These are phyloP conservation scores for Cyclophora punctaria DNA, from an alignment of 2,888 invertebrate species.

Conservation along the genomic window DNA sequence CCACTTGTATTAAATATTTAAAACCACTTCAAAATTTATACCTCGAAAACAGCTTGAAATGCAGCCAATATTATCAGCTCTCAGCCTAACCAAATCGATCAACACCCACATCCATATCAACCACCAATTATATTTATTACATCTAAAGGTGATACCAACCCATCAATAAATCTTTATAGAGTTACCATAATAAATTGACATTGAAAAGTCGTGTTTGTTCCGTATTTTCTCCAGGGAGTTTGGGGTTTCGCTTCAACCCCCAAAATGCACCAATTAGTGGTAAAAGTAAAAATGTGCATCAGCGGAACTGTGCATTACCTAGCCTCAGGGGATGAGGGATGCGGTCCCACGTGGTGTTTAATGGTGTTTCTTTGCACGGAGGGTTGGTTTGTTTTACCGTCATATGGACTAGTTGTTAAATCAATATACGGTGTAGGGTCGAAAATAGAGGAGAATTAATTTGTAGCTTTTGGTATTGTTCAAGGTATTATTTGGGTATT, in stretches of 20 bases:
- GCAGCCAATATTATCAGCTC: not conserved
- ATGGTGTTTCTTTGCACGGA: slow-evolving; percentile 69
- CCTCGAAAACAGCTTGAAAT: not conserved
- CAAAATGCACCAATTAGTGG: slow-evolving; percentile 72
- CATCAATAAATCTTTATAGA: slow-evolving; percentile 22
- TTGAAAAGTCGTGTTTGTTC: slow-evolving; percentile 53
- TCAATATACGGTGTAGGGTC: slow-evolving; percentile 31
- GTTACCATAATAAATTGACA: slow-evolving; percentile 54
- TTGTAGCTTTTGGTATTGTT: no score
- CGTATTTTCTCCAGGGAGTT: slow-evolving; percentile 44
- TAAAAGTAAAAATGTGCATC: slow-evolving; percentile 68
- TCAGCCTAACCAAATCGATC: not conserved
- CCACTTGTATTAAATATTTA: no score
- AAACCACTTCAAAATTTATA: no score
- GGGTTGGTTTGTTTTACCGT: slow-evolving; percentile 54
- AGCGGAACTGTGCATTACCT: slow-evolving; percentile 65
- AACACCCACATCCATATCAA: slow-evolving; percentile 8
- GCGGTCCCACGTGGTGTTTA: slow-evolving; percentile 61
- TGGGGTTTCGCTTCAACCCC: slow-evolving; percentile 51
- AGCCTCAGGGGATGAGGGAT: slow-evolving; percentile 37
- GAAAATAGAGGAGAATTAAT: no score
- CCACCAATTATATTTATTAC: not conserved
- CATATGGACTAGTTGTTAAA: slow-evolving; percentile 65
- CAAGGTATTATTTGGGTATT: no score
- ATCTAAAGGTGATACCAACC: no score